Base-by-base conservation (phyloP, 1,140 invertebrate genomes). In the Fopius arisanus region DNA sequence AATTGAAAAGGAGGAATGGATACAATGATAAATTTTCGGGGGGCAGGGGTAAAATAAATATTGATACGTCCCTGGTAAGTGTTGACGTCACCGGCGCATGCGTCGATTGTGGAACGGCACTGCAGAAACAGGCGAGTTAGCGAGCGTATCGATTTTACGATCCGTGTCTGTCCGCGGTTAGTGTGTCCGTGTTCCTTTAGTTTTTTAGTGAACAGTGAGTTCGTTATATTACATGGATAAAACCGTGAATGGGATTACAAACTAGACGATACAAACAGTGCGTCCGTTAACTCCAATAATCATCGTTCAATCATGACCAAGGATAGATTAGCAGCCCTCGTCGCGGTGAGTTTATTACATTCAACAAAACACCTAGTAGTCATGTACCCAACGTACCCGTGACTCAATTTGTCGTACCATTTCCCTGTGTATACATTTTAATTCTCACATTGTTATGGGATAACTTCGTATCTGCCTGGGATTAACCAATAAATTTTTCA, bases 261-360 rank as follows among this genome's bases (percentile, higher is more conserved):
- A 81, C 78, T 85, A 83, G 82, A 82, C 79, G 81, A 73, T 79
- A 75, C 80, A 77, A 78, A 70, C 80, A 78, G 81, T 81, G 81
- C 81, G 81, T 78, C 79, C 79, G 81, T 80, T 85, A 81, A 84
- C 79, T 85, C 78, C 77, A 80, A 79, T 65, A 84, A 77, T 82
- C 78, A 80, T 83, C 89, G 86, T 80, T 90, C 89, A 93, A 59
- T 90, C 89, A 98, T 98, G 96, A 97, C 96, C 89, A 98, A 97
- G 92, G 96, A 98, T 92, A 96, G 96, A 93, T 95, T 98, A 92
- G 95, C 96, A 90, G 96, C 96, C 87, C 92, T 97, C 81, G 95
- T 96, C 92, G 96, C 96, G 92, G 95, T 96, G 91, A 93, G 93
- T 86, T 74, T 29, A 67, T 63, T 26, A 31, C 21, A 63, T 65